Base-by-base conservation (phyloP, 2,113 vertebrate genomes). In the Alces alces region DNA sequence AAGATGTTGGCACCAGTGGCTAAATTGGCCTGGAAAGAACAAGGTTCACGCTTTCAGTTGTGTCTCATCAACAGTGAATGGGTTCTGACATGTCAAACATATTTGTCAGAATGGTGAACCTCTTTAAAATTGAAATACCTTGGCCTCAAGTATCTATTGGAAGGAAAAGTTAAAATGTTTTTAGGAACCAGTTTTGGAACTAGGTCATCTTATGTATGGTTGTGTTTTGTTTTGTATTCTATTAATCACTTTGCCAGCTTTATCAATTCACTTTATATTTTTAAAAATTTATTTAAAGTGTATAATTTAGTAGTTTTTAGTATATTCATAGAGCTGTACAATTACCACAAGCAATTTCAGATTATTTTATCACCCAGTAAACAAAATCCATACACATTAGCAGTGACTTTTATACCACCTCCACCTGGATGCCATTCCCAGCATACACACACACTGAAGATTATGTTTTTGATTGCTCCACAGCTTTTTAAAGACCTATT, bases 191-290 rank as follows among this genome's bases (percentile, higher is more conserved):
- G 14, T 91, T 36, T 54, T 76, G 64, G 87, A 80, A 54, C 11
- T 52, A 12, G 25, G 1, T 70, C 70, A 80, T 86, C 64, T 92
- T 70, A 15, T 14, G 9, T 95, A 50, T 66, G 0, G 9, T 76
- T 93, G 27, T 76, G 30, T 97, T 94, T 95, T 96, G 12, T 45
- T 88, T 47, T 87, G 14, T 91, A 55, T 93, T 93, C 47, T 93
- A 3, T 86, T 93, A 93, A 36, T 96, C 73, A 73, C 6, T 95
- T 96, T 6, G 79, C 84, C 27, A 85, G 6, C 47, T 95, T 93
- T 86, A 54, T 95, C 55, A n/a, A 70, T 93, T 92, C 43, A 93
- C 28, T 79, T 33, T 43, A 33, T 92, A 89, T 87, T 89, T 93
- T 89, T 27, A 54, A 64, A 96, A 39, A 11, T 60, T 47, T 95